These are phyloP conservation scores for Tenthredo livida DNA, from an alignment of 2,888 invertebrate genomes.

Conservation along the genomic window DNA sequence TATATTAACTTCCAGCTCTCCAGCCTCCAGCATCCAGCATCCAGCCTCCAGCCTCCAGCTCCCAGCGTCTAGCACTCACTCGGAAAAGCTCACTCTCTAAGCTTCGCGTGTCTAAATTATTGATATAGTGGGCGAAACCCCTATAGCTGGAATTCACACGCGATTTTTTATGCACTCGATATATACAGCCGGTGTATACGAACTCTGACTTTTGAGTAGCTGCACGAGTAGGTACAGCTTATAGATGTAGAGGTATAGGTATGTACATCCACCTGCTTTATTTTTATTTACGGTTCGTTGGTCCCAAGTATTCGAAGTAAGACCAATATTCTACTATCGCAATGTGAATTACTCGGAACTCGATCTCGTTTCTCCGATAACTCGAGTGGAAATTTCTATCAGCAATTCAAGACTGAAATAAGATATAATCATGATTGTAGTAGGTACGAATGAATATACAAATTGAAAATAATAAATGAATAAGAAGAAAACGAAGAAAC, in stretches of 20 bases:
- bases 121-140: not conserved
- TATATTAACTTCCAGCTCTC: constrained; percentile 6
- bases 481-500: not conserved
- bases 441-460: not conserved
- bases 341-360: constrained; percentile 42
- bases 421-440: constrained; percentile 25
- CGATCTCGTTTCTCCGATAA: constrained; percentile 36
- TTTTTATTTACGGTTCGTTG: constrained; percentile 40
- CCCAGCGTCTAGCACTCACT: not conserved
- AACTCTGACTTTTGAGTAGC: constrained; percentile 2
- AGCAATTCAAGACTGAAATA: constrained; percentile 24
- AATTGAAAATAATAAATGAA: not conserved
- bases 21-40: not conserved
- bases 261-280: not conserved
- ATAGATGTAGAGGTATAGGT: too few species aligned
- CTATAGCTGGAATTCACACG: not conserved
- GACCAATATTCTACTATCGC: constrained; percentile 40
- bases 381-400: constrained; percentile 49
- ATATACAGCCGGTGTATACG: not conserved
- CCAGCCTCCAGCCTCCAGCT: not conserved
- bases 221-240: not conserved
- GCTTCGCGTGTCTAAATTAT: not conserved
- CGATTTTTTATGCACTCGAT: constrained; percentile 3
- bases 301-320: constrained; percentile 13
- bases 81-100: constrained; percentile 21